Evolutionary conservation across 2,797 vertebrate species (phyloP).

Genomic region (Mus minutoides): DNA sequence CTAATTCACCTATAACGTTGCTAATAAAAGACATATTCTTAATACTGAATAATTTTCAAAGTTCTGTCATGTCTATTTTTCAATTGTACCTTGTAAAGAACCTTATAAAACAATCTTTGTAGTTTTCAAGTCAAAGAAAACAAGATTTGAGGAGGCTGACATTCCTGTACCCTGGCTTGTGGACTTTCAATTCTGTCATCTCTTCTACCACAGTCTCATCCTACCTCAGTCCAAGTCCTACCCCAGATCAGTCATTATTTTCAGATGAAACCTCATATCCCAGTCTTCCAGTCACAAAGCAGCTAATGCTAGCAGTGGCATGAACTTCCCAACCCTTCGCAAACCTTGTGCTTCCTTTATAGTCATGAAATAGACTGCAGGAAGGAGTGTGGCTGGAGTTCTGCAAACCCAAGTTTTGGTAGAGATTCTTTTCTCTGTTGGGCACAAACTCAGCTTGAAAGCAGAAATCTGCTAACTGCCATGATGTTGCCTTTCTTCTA

Average conservation of each 20-base stretch:
- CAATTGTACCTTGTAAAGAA: not conserved
- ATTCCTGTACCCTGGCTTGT: not conserved
- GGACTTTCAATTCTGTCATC: not conserved
- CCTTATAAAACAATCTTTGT: not conserved
- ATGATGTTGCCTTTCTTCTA: not conserved
- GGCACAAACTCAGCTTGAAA: not conserved
- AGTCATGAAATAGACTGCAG: not conserved
- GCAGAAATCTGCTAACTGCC: not conserved
- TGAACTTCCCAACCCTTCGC: not conserved
- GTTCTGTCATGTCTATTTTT: not conserved
- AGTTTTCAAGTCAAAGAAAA: not conserved
- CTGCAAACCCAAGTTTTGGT: not conserved
- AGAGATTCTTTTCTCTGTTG: not conserved
- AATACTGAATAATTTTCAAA: constrained; percentile 23
- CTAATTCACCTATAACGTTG: not conserved
- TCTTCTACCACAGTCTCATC: not conserved
- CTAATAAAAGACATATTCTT: not conserved
- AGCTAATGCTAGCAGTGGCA: not conserved
- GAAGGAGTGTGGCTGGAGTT: not conserved
- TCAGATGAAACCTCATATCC: not conserved
- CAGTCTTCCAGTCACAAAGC: not conserved
- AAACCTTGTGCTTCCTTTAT: not conserved
- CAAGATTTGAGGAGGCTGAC: not conserved
- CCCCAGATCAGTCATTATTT: not conserved
- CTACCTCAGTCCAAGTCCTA: not conserved